Evolutionary conservation across 1,140 invertebrate genomes (phyloP).

Genomic region (Psix sp.): DNA sequence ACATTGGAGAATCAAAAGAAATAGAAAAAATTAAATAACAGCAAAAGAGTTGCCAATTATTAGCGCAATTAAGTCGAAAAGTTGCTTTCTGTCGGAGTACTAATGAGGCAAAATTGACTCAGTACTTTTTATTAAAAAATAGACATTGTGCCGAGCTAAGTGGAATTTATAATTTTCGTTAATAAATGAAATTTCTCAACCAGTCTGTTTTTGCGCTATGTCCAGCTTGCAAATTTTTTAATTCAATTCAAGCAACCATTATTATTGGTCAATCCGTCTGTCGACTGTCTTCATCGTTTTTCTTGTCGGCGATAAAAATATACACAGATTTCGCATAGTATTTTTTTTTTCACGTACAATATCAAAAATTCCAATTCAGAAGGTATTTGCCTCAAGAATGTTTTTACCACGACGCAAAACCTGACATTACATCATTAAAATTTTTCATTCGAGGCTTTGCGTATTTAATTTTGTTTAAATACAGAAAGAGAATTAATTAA

Average conservation of each 20-base stretch:
- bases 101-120: constrained; percentile 48
- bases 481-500: no score
- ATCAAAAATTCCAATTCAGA: no score
- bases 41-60: constrained; percentile 20
- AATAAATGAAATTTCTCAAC: constrained; percentile 33
- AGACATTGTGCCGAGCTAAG: constrained; percentile 35
- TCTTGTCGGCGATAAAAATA: no score
- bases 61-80: constrained; percentile 44
- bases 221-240: background rate
- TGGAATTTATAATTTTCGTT: constrained; percentile 51
- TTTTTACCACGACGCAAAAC: no score
- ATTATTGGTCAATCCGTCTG: background rate
- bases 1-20: constrained; percentile 1
- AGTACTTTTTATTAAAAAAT: constrained; percentile 38
- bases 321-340: no score
- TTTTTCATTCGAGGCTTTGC: no score
- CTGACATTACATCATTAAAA: no score
- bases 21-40: constrained; percentile 14
- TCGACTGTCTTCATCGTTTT: no score
- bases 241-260: background rate
- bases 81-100: constrained; percentile 10
- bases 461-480: no score
- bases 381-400: no score
- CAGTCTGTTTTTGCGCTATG: background rate
- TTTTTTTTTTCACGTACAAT: no score